Conservation (phyloP, 2,888 invertebrate genomes). For the Spodoptera littoralis region DNA sequence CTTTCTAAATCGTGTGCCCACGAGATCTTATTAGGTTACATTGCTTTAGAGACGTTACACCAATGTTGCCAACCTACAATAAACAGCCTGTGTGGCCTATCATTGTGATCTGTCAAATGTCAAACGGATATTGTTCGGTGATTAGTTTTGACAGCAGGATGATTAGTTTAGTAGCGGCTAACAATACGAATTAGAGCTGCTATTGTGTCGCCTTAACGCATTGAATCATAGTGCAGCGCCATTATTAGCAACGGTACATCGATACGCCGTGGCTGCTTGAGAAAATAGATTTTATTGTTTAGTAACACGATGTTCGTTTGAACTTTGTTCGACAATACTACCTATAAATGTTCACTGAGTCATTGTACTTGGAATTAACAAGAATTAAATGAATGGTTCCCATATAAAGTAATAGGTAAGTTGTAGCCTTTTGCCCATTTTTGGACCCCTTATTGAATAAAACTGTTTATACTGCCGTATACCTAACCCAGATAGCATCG, state of each 20-base stretch:
- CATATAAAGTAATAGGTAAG: background rate
- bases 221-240: constrained; percentile 33
- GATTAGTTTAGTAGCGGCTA: constrained; percentile 30
- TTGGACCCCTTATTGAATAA: background rate
- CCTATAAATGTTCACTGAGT: background rate
- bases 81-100: constrained; percentile 5
- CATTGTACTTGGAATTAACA: constrained; percentile 2
- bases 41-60: too few relatives aligned
- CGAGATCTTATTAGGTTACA: too few relatives aligned
- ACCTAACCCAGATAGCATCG: background rate
- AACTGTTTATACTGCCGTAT: background rate
- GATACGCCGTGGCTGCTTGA: constrained; percentile 1
- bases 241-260: constrained; percentile 29
- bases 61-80: constrained; percentile 27
- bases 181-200: constrained; percentile 37
- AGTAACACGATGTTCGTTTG: constrained; percentile 11
- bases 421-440: background rate
- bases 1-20: too few relatives aligned
- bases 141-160: constrained; percentile 45
- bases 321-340: constrained; percentile 6
- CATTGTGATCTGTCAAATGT: constrained; percentile 40
- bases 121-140: constrained; percentile 40
- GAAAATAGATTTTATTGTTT: constrained; percentile 20
- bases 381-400: background rate
- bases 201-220: constrained; percentile 40